A percentile compares a stretch with the other conserved stretches of the same genome.
phyloP scores from a whole-genome alignment of 2,113 vertebrate genomes.

The Indicator maculatus region DNA sequence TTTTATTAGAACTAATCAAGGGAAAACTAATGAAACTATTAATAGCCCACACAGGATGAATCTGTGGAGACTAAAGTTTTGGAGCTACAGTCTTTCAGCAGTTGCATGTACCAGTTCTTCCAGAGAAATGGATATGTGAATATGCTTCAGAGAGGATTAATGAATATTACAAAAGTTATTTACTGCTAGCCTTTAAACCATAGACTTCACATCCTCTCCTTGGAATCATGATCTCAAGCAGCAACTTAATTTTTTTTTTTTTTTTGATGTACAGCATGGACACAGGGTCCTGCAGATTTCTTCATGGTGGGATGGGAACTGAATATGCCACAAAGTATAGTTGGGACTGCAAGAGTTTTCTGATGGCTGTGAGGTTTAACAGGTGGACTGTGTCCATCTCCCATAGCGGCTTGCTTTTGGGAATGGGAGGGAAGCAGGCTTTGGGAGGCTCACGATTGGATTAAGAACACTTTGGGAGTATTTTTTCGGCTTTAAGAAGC shows the following conservation, averaged over 20 bases:
- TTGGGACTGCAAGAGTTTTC: not conserved
- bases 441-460: conserved; percentile 13
- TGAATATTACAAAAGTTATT: not conserved
- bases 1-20: conserved; percentile 16
- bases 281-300: not conserved
- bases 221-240: not conserved
- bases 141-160: conserved; percentile 12
- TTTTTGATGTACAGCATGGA: not conserved
- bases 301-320: not conserved
- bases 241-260: not conserved
- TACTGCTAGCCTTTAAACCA: not conserved
- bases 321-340: not conserved
- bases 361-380: conserved; percentile 1
- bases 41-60: not conserved
- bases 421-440: not conserved
- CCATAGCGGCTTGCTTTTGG: not conserved
- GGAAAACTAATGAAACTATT: not conserved
- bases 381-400: conserved; percentile 48
- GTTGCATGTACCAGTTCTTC: not conserved
- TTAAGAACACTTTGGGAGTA: conserved; percentile 51
- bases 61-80: not conserved
- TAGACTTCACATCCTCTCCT: not conserved
- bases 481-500: conserved; percentile 30
- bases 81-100: not conserved
- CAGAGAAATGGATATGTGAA: not conserved